Evolutionary conservation across 2,113 vertebrate species (phyloP), one percentile per base, ranked within the genome.

Genomic region (Mormyrus lacerda): DNA sequence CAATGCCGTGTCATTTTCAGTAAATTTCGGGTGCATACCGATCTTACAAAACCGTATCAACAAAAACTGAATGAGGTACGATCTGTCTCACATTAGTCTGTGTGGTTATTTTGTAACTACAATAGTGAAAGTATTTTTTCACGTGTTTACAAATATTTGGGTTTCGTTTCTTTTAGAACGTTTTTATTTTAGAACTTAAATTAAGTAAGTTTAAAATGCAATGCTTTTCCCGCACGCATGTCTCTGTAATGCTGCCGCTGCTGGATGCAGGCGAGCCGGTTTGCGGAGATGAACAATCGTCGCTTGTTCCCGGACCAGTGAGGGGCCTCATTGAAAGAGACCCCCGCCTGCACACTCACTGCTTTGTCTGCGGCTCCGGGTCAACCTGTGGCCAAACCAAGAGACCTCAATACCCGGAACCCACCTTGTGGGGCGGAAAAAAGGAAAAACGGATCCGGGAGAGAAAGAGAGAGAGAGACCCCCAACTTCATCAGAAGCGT

Each of bases 291-390:
- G 82, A 42, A 88, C 89, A 91, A 89, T 90, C 89, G 44, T n/a
- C 89, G 48, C 93, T 95, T 95, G 94, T 95, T 95, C 90, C 92
- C 86, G 85, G 90, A 91, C 35, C 89, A 94, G 93, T 92, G 94
- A 92, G 93, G 95, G 93, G 91, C n/a, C 93, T 93, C 58, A 73
- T 88, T 92, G 95, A 90, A 94, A 93, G 61, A 90, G 89, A 91
- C 93, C 92, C 61, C 94, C 95, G 94, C 92, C 91, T 93, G 91
- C 91, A 93, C 92, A 91, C 94, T 93, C 9, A 21, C 53, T 17
- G 53, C 55, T 88, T n/a, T 45, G 55, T n/a, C 19, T 88, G 42
- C 13, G 42, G 39, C 39, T 69, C 39, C 42, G 47, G 87, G 87
- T 69, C 87, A 88, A 24, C 10, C 35, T 58, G 47, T 88, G 53